phyloP scores from a whole-genome alignment of 2,888 invertebrate genomes.

The Eucriotettix oculatus region DNA sequence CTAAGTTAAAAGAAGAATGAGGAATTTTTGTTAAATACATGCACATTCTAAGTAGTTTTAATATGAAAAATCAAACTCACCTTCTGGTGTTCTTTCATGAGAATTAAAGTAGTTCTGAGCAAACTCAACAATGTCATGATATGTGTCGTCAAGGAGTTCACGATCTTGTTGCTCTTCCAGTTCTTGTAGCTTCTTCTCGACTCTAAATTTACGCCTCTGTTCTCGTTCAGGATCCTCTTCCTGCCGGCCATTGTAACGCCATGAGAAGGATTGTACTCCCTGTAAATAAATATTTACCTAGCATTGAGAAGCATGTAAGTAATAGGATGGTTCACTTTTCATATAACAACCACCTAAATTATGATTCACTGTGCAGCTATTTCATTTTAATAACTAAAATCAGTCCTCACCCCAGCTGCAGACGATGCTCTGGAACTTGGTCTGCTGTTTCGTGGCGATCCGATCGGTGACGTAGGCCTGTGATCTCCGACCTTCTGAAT shows the following conservation, averaged over 20 bases:
- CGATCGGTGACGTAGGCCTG: constrained; percentile 10
- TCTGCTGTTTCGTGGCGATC: constrained; percentile 33
- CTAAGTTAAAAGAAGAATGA: no score
- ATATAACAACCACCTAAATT: no score
- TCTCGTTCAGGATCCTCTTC: constrained; percentile 43
- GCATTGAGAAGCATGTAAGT: no score
- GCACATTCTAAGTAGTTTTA: no score
- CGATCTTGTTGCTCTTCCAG: constrained; percentile 42
- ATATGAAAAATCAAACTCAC: constrained; percentile 22
- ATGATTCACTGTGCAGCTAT: no score
- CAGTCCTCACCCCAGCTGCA: constrained; percentile 26
- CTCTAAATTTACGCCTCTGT: constrained; percentile 65
- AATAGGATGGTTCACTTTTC: no score
- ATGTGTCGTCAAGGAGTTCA: constrained; percentile 32
- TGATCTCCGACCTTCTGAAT: constrained; percentile 19
- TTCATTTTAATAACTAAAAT: no score
- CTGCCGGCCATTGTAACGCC: constrained; percentile 19
- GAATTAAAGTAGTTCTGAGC: constrained; percentile 87
- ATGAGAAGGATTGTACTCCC: constrained; percentile 13
- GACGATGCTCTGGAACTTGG: constrained; percentile 31
- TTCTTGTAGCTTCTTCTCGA: constrained; percentile 72
- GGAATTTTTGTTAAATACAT: no score
- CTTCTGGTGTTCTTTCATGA: constrained; percentile 72
- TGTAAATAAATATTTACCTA: constrained; percentile 3
- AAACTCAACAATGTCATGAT: constrained; percentile 77